Percentiles rank a stretch among this genome's conserved stretches.
Conservation (phyloP, 2,797 vertebrate genomes). For the Sebastes trivittatus region DNA sequence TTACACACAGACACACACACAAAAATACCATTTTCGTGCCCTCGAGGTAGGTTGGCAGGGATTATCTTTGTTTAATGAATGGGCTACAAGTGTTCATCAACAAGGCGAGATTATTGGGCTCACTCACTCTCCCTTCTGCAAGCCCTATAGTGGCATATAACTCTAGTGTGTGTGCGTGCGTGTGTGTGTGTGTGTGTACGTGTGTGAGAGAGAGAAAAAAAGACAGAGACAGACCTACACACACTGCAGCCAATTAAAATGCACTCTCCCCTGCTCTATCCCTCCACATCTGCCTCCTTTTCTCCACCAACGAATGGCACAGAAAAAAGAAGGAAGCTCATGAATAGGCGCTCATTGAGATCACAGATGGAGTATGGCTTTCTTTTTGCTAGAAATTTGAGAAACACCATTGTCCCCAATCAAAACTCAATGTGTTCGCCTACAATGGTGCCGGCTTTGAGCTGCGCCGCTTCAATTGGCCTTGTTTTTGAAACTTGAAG, state of each 20-base stretch:
- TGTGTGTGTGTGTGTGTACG: slow-evolving; percentile 19
- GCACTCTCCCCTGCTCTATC: slow-evolving; percentile 83
- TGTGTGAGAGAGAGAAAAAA: background rate
- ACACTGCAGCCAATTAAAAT: slow-evolving; percentile 90
- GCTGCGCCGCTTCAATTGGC: slow-evolving; percentile 91
- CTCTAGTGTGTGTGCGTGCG: slow-evolving; percentile 36
- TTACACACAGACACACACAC: slow-evolving; percentile 13
- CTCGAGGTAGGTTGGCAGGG: slow-evolving; percentile 86
- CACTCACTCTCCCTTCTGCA: slow-evolving; percentile 57
- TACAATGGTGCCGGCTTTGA: slow-evolving; percentile 93
- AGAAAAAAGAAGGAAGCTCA: slow-evolving; percentile 81
- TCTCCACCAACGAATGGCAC: slow-evolving; percentile 82
- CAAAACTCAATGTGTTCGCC: slow-evolving; percentile 95
- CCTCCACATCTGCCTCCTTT: slow-evolving; percentile 95
- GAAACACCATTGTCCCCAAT: slow-evolving; percentile 98
- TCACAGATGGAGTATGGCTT: slow-evolving; percentile 97
- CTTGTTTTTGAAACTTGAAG: slow-evolving; percentile 99
- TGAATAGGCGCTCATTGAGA: slow-evolving; percentile 93
- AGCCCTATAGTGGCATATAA: slow-evolving; percentile 54
- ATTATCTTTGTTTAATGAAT: slow-evolving; percentile 86
- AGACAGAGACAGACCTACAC: slow-evolving; percentile 46
- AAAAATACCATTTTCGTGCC: slow-evolving; percentile 80
- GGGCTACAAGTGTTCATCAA: slow-evolving; percentile 81
- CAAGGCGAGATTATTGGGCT: slow-evolving; percentile 74
- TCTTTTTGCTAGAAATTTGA: slow-evolving; percentile 96